Evolutionary conservation across 2,888 invertebrate genomes (phyloP), one percentile per base, ranked within the genome.

Genomic region (Morpho achilles): DNA sequence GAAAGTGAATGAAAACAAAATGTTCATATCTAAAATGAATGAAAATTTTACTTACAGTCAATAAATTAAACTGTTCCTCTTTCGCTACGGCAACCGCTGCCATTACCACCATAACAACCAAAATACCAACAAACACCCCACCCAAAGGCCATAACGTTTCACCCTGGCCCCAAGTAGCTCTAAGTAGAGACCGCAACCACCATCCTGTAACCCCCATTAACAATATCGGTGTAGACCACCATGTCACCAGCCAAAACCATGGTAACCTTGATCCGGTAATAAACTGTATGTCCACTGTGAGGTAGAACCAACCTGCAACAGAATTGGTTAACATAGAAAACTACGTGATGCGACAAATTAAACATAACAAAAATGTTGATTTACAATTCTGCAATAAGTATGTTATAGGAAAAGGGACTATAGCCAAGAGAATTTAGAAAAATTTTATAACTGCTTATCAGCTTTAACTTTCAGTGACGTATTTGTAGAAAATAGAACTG

Each of bases 51-150:
- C 83, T 77, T 50, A 89, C 90, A 52, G 87, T 73, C 44, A 81
- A 63, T 23, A 90, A 79, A 75, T 90, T 90, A 71, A 80, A 90
- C 59, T 90, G 89, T 60, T 90, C 89, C 59, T 90, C 89, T 56
- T 88, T 89, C 0, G 82, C 86, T 1, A 89, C 89, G 55, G 87
- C 85, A 2, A 88, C 72, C 1, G 77, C 82, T 6, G 88, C 88
- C 67, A 85, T 73, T 5, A 88, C 69, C 4, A 84, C 70, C 76
- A 89, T 84, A 0, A 89, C 63, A 0, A 87, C 63, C 41, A 87
- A 61, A 45, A 88, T 84, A 0, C 73, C 78, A 2, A 79, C 65
- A 42, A 84, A 78, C 0, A 80, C 82, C 39, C 74, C 84, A 2
- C 82, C 72, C 43, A 90, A 67, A 0, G 87, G 84, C 90, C 90